Conservation (phyloP, 1,140 invertebrate genomes). For the Periplaneta americana region DNA sequence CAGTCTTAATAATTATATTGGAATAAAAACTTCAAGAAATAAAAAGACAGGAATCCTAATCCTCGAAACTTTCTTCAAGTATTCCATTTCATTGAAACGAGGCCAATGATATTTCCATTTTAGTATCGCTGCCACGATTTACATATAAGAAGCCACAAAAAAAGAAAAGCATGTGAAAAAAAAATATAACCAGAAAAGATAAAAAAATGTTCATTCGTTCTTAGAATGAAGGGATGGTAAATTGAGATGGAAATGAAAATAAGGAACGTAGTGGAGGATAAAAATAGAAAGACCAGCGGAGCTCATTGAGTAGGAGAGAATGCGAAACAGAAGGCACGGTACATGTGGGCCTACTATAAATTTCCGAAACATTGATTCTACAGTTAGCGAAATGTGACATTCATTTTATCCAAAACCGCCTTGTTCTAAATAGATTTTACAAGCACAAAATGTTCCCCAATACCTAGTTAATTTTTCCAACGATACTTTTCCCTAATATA, state of each 20-base stretch:
- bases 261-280: background rate
- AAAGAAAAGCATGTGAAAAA: background rate
- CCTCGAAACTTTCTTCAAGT: background rate
- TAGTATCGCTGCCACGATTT: background rate
- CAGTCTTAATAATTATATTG: too few species aligned
- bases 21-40: too few species aligned
- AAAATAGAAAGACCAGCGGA: background rate
- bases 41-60: too few species aligned
- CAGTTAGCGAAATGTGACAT: too few species aligned
- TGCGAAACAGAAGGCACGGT: background rate
- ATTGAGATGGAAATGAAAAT: conserved; percentile 5
- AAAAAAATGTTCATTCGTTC: background rate
- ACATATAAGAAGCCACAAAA: background rate
- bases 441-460: too few species aligned
- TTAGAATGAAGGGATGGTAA: background rate
- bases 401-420: too few species aligned
- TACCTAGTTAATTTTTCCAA: too few species aligned
- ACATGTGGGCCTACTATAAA: too few species aligned
- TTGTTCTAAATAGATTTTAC: too few species aligned
- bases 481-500: too few species aligned
- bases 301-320: background rate
- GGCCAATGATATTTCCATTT: background rate
- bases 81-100: background rate
- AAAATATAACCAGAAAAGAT: background rate
- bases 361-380: too few species aligned